Evolutionary conservation across 2,888 invertebrate genomes (phyloP).

Genomic region (Drosophila lutescens): DNA sequence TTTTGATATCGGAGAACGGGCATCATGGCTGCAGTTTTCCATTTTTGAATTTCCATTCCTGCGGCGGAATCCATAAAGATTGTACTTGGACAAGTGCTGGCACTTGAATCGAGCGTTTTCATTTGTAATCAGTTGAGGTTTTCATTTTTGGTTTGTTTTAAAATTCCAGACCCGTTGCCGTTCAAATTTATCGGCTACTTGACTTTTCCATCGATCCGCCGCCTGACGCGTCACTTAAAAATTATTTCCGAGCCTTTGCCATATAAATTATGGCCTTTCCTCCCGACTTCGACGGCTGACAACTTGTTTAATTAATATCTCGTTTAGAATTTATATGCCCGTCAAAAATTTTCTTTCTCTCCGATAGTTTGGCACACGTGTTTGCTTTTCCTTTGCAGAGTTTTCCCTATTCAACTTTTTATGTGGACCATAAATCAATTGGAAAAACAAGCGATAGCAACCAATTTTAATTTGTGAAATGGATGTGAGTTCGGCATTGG

Average conservation of each 20-base stretch:
- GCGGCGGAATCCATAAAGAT: constrained; percentile 41
- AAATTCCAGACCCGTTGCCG: constrained; percentile 65
- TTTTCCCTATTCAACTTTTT: constrained; percentile 43
- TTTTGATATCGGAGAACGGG: constrained; percentile 32
- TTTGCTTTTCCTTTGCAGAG: constrained; percentile 20
- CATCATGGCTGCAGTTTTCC: constrained; percentile 55
- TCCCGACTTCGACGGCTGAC: constrained; percentile 44
- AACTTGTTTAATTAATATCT: constrained; percentile 47
- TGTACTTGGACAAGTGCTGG: constrained; percentile 55
- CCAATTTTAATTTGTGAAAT: constrained; percentile 45
- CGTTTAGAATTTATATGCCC: constrained; percentile 25
- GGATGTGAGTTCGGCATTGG: constrained; percentile 19
- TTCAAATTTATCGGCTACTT: constrained; percentile 68
- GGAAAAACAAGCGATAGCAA: constrained; percentile 30
- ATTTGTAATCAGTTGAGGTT: constrained; percentile 61
- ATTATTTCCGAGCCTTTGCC: constrained; percentile 25
- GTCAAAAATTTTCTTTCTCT: constrained; percentile 31
- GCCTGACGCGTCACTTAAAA: constrained; percentile 40
- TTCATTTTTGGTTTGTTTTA: constrained; percentile 45
- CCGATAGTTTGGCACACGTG: constrained; percentile 52
- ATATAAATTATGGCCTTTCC: constrained; percentile 36
- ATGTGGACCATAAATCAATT: constrained; percentile 62
- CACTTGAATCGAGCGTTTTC: constrained; percentile 58
- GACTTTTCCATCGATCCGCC: constrained; percentile 42
- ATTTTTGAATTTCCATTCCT: constrained; percentile 49